Conservation (phyloP, 2,797 vertebrate genomes). For the Alcedo atthis region DNA sequence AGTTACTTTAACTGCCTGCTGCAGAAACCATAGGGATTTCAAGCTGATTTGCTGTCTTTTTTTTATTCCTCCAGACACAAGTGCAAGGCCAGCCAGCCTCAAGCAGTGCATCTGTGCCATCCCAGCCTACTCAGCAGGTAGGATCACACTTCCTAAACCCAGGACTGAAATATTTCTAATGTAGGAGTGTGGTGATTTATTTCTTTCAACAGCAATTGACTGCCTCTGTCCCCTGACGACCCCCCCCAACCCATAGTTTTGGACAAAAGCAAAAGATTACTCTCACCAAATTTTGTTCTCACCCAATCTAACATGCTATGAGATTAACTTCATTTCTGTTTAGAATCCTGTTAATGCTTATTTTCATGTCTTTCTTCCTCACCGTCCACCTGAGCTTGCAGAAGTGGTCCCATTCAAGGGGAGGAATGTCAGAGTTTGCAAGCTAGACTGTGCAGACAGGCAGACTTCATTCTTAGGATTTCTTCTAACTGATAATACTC, state of each 20-base stretch:
- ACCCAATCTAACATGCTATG: background rate
- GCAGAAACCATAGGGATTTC: background rate
- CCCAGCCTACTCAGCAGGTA: conserved; percentile 87
- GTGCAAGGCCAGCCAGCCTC: conserved; percentile 78
- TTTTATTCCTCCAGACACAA: conserved; percentile 77
- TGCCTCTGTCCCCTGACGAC: background rate
- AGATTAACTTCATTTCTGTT: background rate
- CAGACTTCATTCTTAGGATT: background rate
- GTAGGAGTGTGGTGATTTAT: background rate
- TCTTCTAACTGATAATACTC: background rate
- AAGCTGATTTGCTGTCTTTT: conserved; percentile 40
- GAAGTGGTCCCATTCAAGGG: background rate
- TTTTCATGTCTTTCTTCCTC: background rate
- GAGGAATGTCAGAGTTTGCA: background rate
- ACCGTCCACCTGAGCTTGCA: background rate
- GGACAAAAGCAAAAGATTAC: background rate
- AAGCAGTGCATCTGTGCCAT: conserved; percentile 74
- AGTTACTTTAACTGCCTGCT: background rate
- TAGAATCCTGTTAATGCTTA: background rate
- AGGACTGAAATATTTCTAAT: background rate
- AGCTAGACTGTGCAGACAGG: background rate
- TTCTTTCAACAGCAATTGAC: background rate
- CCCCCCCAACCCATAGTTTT: background rate
- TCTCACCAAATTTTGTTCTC: background rate
- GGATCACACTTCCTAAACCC: background rate